Conservation (phyloP, 2,797 vertebrate species). For the Hafferia zeledoni region DNA sequence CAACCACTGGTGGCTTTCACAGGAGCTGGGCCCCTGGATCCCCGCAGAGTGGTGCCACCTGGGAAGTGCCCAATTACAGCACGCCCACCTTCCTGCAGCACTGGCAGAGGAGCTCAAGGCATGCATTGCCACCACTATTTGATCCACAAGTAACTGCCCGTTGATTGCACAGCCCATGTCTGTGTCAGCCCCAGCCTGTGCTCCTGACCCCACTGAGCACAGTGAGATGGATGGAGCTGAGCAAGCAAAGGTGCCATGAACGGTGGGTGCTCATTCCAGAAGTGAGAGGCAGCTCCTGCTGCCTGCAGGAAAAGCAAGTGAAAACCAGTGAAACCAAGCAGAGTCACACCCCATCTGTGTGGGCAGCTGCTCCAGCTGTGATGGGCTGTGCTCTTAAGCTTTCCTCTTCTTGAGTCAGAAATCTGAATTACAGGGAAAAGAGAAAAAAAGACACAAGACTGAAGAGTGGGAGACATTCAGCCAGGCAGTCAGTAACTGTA, state of each 20-base stretch:
- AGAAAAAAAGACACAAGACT: background rate
- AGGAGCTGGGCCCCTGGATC: background rate
- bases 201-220: fast-evolving
- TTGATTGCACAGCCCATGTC: background rate
- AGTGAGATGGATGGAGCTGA: fast-evolving
- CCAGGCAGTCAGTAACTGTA: background rate
- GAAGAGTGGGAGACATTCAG: background rate
- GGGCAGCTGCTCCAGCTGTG: fast-evolving
- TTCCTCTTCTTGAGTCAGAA: background rate
- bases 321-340: background rate
- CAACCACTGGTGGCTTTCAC: background rate
- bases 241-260: background rate
- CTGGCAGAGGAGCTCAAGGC: background rate
- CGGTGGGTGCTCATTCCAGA: background rate
- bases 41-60: fast-evolving
- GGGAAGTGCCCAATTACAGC: fast-evolving
- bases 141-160: fast-evolving
- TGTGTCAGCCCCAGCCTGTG: background rate
- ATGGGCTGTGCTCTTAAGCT: fast-evolving
- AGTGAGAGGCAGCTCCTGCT: background rate
- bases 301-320: background rate
- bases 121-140: fast-evolving
- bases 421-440: background rate
- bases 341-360: background rate
- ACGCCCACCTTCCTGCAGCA: fast-evolving